Evolutionary conservation across 2,888 invertebrate species (phyloP).

Genomic region (Orthosia incerta): DNA sequence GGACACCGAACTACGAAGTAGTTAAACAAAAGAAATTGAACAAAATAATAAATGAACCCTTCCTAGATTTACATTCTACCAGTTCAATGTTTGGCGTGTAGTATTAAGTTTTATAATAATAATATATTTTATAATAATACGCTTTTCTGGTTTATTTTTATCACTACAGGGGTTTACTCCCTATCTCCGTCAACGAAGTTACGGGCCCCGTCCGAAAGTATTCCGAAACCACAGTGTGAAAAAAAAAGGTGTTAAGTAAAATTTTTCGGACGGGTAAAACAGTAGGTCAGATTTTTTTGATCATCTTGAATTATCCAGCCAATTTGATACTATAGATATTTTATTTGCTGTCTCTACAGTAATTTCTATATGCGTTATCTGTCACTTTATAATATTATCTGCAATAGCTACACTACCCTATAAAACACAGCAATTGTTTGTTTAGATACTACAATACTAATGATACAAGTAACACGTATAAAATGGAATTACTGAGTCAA

Average conservation of each 20-base stretch:
- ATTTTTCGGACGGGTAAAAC: no score
- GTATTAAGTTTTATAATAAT: constrained; percentile 30
- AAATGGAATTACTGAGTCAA: constrained; percentile 76
- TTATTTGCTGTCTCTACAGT: constrained; percentile 27
- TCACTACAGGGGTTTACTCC: not conserved
- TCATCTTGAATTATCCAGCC: not conserved
- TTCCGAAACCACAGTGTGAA: no score
- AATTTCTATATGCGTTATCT: constrained; percentile 21
- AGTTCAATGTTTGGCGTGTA: constrained; percentile 77
- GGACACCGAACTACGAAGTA: constrained; percentile 85
- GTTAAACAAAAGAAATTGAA: constrained; percentile 86
- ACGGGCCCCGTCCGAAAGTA: no score
- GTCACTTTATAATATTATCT: constrained; percentile 31
- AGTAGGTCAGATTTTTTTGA: no score
- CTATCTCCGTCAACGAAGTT: no score
- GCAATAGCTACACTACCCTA: constrained; percentile 14
- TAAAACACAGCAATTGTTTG: constrained; percentile 41
- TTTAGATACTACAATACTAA: constrained; percentile 25
- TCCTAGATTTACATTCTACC: constrained; percentile 78
- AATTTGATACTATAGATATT: not conserved
- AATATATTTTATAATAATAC: constrained; percentile 39
- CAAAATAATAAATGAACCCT: constrained; percentile 81
- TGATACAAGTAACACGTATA: constrained; percentile 22
- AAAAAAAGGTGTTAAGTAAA: no score
- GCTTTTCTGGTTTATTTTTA: not conserved